Evolutionary conservation across 2,797 vertebrate genomes (phyloP).

Genomic region (Scarus forsteni): DNA sequence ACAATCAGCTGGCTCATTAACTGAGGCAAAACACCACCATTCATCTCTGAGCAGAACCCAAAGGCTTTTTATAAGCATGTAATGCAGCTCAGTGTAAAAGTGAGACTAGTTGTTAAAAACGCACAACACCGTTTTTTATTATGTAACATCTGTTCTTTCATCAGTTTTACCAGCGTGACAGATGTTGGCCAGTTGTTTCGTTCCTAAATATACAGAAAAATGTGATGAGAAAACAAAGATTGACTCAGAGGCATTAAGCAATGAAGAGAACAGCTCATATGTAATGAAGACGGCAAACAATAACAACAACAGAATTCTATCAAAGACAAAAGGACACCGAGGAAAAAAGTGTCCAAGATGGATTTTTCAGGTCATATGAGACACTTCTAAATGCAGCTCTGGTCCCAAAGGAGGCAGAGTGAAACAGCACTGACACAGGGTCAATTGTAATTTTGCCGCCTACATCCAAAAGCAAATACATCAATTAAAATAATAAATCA

Average conservation of each 20-base stretch:
- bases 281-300: slow-evolving; percentile 40
- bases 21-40: slow-evolving; percentile 68
- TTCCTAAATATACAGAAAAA: slow-evolving; percentile 54
- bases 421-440: slow-evolving; percentile 80
- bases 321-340: slow-evolving; percentile 72
- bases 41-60: slow-evolving; percentile 62
- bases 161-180: slow-evolving; percentile 61
- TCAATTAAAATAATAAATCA: slow-evolving; percentile 89
- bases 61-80: slow-evolving; percentile 59
- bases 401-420: slow-evolving; percentile 63
- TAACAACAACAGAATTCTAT: slow-evolving; percentile 50
- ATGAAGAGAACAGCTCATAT: slow-evolving; percentile 36
- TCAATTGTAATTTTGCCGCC: slow-evolving; percentile 83
- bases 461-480: slow-evolving; percentile 85
- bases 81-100: slow-evolving; percentile 50
- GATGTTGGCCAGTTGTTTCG: slow-evolving; percentile 64
- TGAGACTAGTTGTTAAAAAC: slow-evolving; percentile 49
- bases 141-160: slow-evolving; percentile 75
- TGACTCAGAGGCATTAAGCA: slow-evolving; percentile 49
- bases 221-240: slow-evolving; percentile 62
- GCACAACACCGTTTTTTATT: slow-evolving; percentile 54
- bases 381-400: slow-evolving; percentile 61
- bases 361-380: slow-evolving; percentile 77
- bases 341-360: slow-evolving; percentile 57
- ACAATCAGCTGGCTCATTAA: slow-evolving; percentile 77